Evolutionary conservation across 2,797 vertebrate genomes (phyloP), one percentile per base, ranked within the genome.

Genomic region (Bradypus variegatus): DNA sequence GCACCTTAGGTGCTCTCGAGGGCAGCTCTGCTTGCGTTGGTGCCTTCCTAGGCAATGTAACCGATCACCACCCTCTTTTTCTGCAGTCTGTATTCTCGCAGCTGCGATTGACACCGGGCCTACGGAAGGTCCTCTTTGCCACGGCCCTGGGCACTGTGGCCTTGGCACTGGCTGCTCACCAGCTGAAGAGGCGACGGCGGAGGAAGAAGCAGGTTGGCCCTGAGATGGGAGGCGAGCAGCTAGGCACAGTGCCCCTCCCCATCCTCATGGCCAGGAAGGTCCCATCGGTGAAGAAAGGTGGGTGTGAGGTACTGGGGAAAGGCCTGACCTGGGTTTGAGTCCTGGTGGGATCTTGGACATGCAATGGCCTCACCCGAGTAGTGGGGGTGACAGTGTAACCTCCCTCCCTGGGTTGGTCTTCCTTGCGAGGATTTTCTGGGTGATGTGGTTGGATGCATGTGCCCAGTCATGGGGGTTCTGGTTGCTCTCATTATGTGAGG

Each of bases 91-190:
- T 99, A 29, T 99, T 99, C 97, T 99, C 99, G 9, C 99, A 99
- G 97, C 98, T 99, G 88, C 98, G 98, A 67, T 97, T 99, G 50
- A 98, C 98, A 0, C 99, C 99, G 1, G 98, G 97, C 97, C 98
- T 99, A 89, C 98, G 99, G 96, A 99, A 99, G 96, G 99, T 99
- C 93, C 97, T 99, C 84, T 99, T 99, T 82, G 99, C 99, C 91
- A 99, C 99, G 0, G 99, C 99, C 0, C 98, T 99, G 8, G 99
- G 99, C 60, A 99, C 98, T 0, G 99, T 99, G 1, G 98, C 99
- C 1, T 96, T 99, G 97, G 99, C 99, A 60, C 98, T 99, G n/a
- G 99, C 99, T 0, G 99, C 99, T 27, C 99, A 99, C 91, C 99
- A 99, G 96, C 96, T 99, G 77, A 99, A 99, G 96, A 97, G 99